Conservation (phyloP, 2,797 vertebrate genomes). For the Vireo griseus region DNA sequence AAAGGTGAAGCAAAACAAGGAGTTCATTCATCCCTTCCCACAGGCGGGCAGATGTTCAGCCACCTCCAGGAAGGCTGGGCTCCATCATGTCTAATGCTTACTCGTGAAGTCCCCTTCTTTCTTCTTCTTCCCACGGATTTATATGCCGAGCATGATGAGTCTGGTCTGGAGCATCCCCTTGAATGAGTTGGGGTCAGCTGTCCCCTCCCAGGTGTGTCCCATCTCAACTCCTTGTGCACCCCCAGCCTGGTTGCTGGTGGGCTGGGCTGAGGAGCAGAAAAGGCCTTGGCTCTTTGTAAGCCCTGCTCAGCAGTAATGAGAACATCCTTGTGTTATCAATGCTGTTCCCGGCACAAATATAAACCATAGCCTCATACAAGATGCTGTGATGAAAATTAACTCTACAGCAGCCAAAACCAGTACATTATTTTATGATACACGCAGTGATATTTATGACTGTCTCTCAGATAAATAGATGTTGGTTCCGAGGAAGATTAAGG, state of each 20-base stretch:
- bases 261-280: not conserved
- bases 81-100: fast-evolving
- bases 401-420: not conserved
- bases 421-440: not conserved
- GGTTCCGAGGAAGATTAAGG: not conserved
- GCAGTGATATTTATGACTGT: not conserved
- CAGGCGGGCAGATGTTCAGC: not conserved
- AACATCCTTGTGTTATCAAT: not conserved
- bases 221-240: too few relatives aligned
- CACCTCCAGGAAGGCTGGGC: not conserved
- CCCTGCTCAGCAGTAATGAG: not conserved
- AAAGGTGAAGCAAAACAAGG: not conserved
- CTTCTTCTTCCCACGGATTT: not conserved
- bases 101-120: not conserved
- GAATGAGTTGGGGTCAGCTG: not conserved
- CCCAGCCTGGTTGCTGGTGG: not conserved
- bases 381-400: not conserved
- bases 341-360: not conserved
- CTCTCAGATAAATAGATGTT: not conserved
- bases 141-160: too few relatives aligned
- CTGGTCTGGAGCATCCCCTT: not conserved
- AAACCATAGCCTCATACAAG: not conserved
- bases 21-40: not conserved
- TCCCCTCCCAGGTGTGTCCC: not conserved
- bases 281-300: not conserved